Base-by-base conservation (phyloP, 2,797 vertebrate genomes). In the Peromyscus aztecus region DNA sequence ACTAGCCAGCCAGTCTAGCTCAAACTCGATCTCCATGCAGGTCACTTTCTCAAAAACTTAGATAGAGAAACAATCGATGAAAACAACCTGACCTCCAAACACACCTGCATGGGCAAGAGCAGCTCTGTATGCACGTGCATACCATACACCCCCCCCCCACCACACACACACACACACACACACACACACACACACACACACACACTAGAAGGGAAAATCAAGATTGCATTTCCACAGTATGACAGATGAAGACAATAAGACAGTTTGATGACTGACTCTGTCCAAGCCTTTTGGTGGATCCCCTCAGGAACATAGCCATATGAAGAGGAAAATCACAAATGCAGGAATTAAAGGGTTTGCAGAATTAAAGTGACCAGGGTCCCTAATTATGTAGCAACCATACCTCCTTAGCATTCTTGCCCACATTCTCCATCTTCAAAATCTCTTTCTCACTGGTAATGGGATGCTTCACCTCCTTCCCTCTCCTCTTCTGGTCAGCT, bases 311-410 rank as follows among this genome's bases (percentile, higher is more conserved):
- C 65, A 73, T 23, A 69, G 49, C 67, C 29, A 21, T 75, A 23
- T 31, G 73, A 95, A 96, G 40, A 81, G 84, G 87, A 94, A 91
- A 83, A 88, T 82, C 90, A 93, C 71, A 85, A 96, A 89, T 94
- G 92, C 93, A 97, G 86, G 92, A 93, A 96, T 88, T 85, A 67
- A 90, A 31, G 82, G 95, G 95, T 96, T 82, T 94, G 95, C 87
- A 94, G 88, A 95, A 95, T 92, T 65, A 69, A 85, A 88, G 57
- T 29, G 52, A 86, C n/a, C 34, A 69, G 23, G 90, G 46, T 88
- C 57, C 84, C 93, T 96, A 96, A 95, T 97, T 96, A 85, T 71
- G 78, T 6, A 67, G 96, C 86, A 88, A 94, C 55, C 77, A 0
- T 13, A 93, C 77, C 17, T 78, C 84, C 92, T 94, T 80, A 52